Evolutionary conservation across 2,888 invertebrate genomes (phyloP).

Genomic region (Papilio protenor): DNA sequence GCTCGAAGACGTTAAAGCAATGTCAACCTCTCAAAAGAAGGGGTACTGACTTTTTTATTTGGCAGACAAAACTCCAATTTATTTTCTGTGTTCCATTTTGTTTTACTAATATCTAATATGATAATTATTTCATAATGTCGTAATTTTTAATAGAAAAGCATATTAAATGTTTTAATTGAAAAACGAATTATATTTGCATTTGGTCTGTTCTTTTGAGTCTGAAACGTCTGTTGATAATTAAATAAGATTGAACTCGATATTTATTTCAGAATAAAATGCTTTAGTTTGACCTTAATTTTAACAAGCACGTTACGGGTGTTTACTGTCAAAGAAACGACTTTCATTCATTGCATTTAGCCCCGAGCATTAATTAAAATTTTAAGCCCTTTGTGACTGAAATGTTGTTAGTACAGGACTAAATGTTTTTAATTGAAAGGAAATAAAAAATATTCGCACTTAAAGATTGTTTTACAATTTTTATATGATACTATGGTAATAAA

Average conservation of each 20-base stretch:
- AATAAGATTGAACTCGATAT: neutral
- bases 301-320: conserved; percentile 36
- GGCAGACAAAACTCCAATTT: neutral
- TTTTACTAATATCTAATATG: neutral
- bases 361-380: conserved; percentile 43
- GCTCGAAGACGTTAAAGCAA: neutral
- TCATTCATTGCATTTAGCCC: conserved; percentile 40
- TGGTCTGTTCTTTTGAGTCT: conserved; percentile 1
- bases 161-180: neutral
- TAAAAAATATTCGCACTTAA: conserved; percentile 13
- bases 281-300: conserved; percentile 38
- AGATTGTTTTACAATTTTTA: neutral
- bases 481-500: neutral
- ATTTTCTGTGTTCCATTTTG: neutral
- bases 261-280: conserved; percentile 15
- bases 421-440: conserved; percentile 36
- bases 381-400: conserved; percentile 40
- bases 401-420: conserved; percentile 31
- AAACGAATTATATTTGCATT: neutral
- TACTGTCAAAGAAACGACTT: conserved; percentile 40
- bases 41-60: neutral
- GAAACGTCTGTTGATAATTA: neutral
- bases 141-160: neutral
- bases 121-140: neutral
- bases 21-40: neutral